Base-by-base conservation (phyloP, 1,140 invertebrate species). In the Chironomus tepperi region DNA sequence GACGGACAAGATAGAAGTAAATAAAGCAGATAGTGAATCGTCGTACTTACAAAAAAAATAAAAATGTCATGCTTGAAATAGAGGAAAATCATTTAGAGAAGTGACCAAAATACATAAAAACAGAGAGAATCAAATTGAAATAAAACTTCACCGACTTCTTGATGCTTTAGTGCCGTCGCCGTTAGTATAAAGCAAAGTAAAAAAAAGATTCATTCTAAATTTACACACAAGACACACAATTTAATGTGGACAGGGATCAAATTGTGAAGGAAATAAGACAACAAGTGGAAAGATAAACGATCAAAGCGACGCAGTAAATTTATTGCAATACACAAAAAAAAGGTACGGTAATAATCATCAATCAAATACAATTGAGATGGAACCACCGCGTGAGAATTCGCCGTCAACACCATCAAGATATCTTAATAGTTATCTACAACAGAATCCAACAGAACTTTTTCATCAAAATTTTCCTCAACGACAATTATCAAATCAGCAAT, bases 341-440 rank as follows among this genome's bases (percentile, higher is more conserved):
- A n/a, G n/a, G n/a, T 57, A 57, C 0, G 12, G n/a, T 57, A 57
- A 57, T 57, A 57, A 57, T 57, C 47, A 15, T 57, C n/a, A 57
- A 57, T 57, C 47, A 57, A 15, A 5, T 5, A 34, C 1, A 34
- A 34, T 34, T 57, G 47, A 57, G 65, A 70, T 70, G 65, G 65
- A 70, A 70, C 65, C 65, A 16, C 65, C 65, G 65, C 65, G 65
- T 70, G 65, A 70, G 7, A 70, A 70, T 70, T 70, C 65, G 12
- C 65, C 65, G 18, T 70, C 65, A 19, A 70, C 65, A 70, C 65
- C 65, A 21, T 70, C 65, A 10, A 5, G 65, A 70, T 70, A 70
- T 70, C 19, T 70, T 9, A 70, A 70, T 70, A 70, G 65, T 70
- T 70, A 70, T 70, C 65, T 70, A 10, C 65, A 70, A 19, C 65